Evolutionary conservation across 2,888 invertebrate species (phyloP), one percentile per base, ranked within the genome.

Genomic region (Dynastes grantii): DNA sequence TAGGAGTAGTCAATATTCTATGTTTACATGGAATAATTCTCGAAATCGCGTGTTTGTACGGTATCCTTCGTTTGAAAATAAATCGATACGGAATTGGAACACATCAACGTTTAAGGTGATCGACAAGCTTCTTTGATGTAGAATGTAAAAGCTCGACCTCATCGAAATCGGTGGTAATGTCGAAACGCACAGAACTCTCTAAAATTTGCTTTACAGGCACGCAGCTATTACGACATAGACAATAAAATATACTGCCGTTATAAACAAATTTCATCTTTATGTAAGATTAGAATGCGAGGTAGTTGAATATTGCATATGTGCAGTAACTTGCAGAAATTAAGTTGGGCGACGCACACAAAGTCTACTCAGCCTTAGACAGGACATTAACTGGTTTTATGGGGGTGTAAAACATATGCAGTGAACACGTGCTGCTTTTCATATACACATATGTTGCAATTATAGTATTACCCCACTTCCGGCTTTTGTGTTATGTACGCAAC

Each of bases 341-440:
- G 55, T 22, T 55, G 8, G 22, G 55, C 55, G 55, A 22, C 22
- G 22, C 22, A 22, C 22, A 22, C 22, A 22, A 55, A 22, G 55
- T 16, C 32, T 4, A 6, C 22, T n/a, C 22, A 22, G 22, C 63
- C 27, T 13, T 55, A 55, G 6, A 64, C 77, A 32, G 45, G 71
- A 63, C 77, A 61, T 68, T 77, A 68, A 68, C 68, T 68, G 51
- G 64, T 64, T 68, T 77, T 77, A 58, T 58, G 70, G 61, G 61
- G 77, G 63, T 78, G 64, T 64, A 64, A 58, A 78, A 78, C 78
- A 64, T 78, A 78, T 71, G 73, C 29, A 45, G 8, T 49, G 64
- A 63, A 78, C 78, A 78, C 78, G 78, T 78, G 78, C 78, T 63
- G 49, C 73, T 40, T 40, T 73, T 73, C 58, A 45, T 63, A 37